A percentile compares a stretch with the other conserved stretches of the same genome.
Evolutionary conservation across 2,797 vertebrate species (phyloP).

Genomic region (Arctocebus calabarensis): DNA sequence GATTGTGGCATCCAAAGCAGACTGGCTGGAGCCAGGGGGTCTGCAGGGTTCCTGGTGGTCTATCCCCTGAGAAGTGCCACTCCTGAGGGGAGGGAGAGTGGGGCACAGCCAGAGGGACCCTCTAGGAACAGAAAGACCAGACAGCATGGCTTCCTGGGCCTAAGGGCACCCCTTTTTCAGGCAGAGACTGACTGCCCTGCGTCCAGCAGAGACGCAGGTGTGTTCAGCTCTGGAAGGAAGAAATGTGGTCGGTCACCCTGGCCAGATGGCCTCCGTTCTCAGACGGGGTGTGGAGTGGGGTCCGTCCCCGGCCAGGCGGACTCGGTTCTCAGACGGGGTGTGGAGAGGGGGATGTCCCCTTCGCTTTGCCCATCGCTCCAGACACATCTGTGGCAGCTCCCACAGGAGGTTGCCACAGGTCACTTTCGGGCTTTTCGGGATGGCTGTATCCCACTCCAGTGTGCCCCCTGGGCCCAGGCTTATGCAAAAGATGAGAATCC

Average conservation of each 20-base stretch:
- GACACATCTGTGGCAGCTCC: not conserved
- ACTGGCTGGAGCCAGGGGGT: not conserved
- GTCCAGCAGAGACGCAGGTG: not conserved
- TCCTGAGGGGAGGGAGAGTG: not conserved
- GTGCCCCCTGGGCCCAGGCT: not conserved
- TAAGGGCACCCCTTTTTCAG: not conserved
- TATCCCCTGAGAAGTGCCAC: not conserved
- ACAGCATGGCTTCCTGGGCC: not conserved
- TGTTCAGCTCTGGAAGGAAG: not conserved
- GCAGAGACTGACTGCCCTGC: not conserved
- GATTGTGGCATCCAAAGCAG: not conserved
- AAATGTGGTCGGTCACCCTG: not conserved
- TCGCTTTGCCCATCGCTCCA: not conserved
- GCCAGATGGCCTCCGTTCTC: not conserved
- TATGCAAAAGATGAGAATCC: not conserved
- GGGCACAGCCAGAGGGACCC: not conserved
- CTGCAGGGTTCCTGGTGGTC: no score
- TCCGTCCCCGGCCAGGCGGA: not conserved
- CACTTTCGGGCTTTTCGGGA: no score
- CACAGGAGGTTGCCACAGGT: not conserved
- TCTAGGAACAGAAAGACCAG: not conserved
- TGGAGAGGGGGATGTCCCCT: not conserved
- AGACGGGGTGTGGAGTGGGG: not conserved
- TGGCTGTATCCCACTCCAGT: no score
- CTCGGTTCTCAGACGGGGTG: not conserved